phyloP scores from a whole-genome alignment of 2,888 invertebrate genomes.

The Chromoteleia sp. region DNA sequence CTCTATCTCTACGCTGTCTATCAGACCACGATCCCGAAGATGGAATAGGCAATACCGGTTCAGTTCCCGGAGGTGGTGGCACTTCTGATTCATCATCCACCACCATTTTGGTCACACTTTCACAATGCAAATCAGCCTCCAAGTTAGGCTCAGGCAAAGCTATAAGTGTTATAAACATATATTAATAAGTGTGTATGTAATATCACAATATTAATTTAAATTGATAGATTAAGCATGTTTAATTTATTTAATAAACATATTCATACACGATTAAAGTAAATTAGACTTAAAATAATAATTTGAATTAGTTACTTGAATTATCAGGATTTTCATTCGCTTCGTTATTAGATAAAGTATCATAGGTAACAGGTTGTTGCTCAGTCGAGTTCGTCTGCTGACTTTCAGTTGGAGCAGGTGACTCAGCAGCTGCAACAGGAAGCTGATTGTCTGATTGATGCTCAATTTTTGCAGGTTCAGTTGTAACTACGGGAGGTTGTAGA shows the following conservation, averaged over 20 bases:
- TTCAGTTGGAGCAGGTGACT: conserved; percentile 27
- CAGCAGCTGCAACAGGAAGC: neutral
- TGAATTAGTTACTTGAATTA: conserved; percentile 63
- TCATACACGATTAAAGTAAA: neutral
- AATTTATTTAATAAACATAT: neutral
- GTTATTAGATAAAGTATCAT: conserved; percentile 59
- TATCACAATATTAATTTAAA: too few relatives aligned
- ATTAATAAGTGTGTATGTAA: too few relatives aligned
- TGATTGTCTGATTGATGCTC: conserved; percentile 39
- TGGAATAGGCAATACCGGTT: conserved; percentile 81
- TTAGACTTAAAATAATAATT: conserved; percentile 35
- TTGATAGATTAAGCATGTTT: too few relatives aligned
- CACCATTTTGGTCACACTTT: conserved; percentile 75
- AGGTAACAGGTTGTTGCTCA: conserved; percentile 33
- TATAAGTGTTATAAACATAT: conserved; percentile 26
- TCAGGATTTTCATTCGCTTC: conserved; percentile 64
- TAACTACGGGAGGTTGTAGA: conserved; percentile 24
- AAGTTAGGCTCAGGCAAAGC: conserved; percentile 75
- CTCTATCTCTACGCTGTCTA: conserved; percentile 66
- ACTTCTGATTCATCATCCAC: conserved; percentile 81
- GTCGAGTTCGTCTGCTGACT: conserved; percentile 8
- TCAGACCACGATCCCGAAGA: conserved; percentile 74
- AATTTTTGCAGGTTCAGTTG: conserved; percentile 18
- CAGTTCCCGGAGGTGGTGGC: conserved; percentile 82
- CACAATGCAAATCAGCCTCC: conserved; percentile 69